phyloP scores from a whole-genome alignment of 1,140 invertebrate genomes.

The Polypedilum vanderplanki region DNA sequence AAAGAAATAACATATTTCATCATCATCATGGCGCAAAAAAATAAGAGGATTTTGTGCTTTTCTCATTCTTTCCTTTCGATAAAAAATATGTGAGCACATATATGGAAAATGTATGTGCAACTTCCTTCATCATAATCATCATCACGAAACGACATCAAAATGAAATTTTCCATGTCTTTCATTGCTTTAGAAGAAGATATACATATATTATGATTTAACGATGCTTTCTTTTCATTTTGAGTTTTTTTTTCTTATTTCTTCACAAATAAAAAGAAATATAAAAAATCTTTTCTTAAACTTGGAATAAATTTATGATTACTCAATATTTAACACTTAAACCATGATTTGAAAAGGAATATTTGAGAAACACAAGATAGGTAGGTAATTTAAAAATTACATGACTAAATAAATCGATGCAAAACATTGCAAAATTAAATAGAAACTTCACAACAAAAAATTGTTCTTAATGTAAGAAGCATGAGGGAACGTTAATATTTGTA shows the following conservation, averaged over 20 bases:
- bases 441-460: not conserved
- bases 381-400: no score
- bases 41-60: not conserved
- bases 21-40: not conserved
- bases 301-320: no score
- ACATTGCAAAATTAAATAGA: no score
- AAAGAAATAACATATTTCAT: constrained; percentile 1
- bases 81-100: not conserved
- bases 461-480: not conserved
- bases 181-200: not conserved
- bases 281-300: no score
- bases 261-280: no score
- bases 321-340: no score
- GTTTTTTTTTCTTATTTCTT: no score
- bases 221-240: not conserved
- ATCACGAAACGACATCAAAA: constrained; percentile 12
- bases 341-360: no score
- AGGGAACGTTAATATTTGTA: not conserved
- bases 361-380: no score
- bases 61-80: not conserved
- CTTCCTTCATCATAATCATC: not conserved
- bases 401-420: no score
- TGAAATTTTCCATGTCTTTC: not conserved
- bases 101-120: constrained; percentile 12
- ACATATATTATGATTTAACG: not conserved